phyloP scores from a whole-genome alignment of 1,140 invertebrate species.

The Colletes gigas region DNA sequence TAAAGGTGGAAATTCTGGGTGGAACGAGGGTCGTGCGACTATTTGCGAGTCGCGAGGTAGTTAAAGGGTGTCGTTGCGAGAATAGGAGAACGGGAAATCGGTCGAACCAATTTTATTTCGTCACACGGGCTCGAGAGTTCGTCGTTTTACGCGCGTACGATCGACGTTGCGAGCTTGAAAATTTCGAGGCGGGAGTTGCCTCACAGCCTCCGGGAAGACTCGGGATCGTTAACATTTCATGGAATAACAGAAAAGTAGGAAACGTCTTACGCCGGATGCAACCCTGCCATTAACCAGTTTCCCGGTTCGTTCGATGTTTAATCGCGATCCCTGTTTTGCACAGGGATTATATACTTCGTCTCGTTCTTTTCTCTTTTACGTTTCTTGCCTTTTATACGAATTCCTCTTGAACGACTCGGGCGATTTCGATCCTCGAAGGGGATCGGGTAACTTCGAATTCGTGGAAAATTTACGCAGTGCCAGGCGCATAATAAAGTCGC shows the following conservation, averaged over 20 bases:
- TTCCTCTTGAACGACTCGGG: not conserved
- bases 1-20: not conserved
- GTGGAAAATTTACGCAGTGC: conserved; percentile 44
- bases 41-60: not conserved
- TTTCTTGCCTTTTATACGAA: not conserved
- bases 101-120: conserved; percentile 21
- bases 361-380: not conserved
- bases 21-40: not conserved
- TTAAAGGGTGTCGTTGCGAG: not conserved
- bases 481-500: conserved; percentile 48
- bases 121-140: not conserved
- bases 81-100: not conserved
- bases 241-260: conserved; percentile 25
- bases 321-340: not conserved
- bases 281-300: not conserved
- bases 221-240: conserved; percentile 29
- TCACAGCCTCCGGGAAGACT: not conserved
- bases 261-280: not conserved
- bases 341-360: not conserved
- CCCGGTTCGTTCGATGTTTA: not conserved
- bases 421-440: not conserved
- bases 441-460: conserved; percentile 30
- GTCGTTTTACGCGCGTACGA: conserved; percentile 3
- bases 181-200: not conserved
- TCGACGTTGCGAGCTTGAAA: no score